Conservation (phyloP, 2,888 invertebrate species). For the Erebia ligea region DNA sequence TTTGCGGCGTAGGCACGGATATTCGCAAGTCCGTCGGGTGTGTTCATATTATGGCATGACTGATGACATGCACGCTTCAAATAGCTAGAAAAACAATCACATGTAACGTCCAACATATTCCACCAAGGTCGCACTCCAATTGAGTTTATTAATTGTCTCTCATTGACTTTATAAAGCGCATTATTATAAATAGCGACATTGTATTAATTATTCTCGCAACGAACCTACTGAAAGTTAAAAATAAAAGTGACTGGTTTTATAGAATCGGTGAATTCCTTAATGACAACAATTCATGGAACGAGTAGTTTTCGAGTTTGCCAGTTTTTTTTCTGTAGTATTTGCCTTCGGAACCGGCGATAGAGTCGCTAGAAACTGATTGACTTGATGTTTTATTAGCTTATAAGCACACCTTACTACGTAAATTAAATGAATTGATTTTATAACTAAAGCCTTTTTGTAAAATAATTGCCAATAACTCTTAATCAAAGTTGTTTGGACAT, state of each 20-base stretch:
- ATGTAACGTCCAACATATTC: constrained; percentile 51
- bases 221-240: constrained; percentile 12
- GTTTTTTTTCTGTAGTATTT: too few relatives aligned
- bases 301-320: neutral
- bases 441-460: neutral
- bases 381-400: too few relatives aligned
- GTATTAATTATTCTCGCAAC: constrained; percentile 42
- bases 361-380: too few relatives aligned
- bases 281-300: too few relatives aligned
- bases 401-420: too few relatives aligned
- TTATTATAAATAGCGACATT: constrained; percentile 50
- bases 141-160: constrained; percentile 61
- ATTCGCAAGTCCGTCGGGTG: constrained; percentile 26
- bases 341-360: too few relatives aligned
- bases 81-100: constrained; percentile 57
- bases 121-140: constrained; percentile 61
- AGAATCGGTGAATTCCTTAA: too few relatives aligned
- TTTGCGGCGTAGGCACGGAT: constrained; percentile 5
- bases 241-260: neutral
- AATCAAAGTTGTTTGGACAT: neutral
- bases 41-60: constrained; percentile 27
- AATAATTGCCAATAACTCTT: neutral
- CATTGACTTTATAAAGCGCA: constrained; percentile 50
- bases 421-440: too few relatives aligned
- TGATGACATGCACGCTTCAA: constrained; percentile 47